Base-by-base conservation (phyloP, 2,113 vertebrate species). In the Chaenocephalus aceratus region DNA sequence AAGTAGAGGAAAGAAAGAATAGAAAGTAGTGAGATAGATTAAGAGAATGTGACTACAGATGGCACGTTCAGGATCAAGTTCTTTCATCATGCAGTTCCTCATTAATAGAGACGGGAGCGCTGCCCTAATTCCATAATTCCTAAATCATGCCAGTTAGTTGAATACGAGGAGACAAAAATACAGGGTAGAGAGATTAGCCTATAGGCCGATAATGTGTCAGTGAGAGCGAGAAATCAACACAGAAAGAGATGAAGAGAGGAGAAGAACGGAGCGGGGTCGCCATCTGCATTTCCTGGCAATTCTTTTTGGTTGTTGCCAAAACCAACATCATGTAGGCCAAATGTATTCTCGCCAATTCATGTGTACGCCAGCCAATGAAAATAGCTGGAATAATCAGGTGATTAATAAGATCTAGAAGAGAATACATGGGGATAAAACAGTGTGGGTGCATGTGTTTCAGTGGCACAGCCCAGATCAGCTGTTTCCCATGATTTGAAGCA, bases 121-220 rank as follows among this genome's bases (percentile, higher is more conserved):
- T 94, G 92, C 89, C 92, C 92, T 93, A 92, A 93, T 93, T 93
- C 92, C 88, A 91, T 92, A 92, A 94, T 92, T 92, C 89, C 85
- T 87, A 88, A 91, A 92, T 92, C 89, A 91, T 88, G 85, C 79
- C 84, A 79, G 91, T 91, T 92, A 91, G 85, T 75, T 85, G 82
- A 91, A 88, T 86, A 61, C 36, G 78, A 86, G 78, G 79, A 90
- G 89, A 88, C 86, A 89, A 87, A 88, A 83, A 83, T 84, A 91
- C 75, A 84, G 48, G 64, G 52, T 52, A 63, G 73, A 81, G 75
- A 79, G 86, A 89, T 90, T 86, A 88, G 84, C 70, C 69, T 83
- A 6, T 79, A 79, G 63, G 77, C 77, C 83, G 73, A 86, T 88
- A 84, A 86, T 85, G 86, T 76, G 85, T 70, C 75, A 70, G 60